Evolutionary conservation across 2,113 vertebrate species (phyloP).

Genomic region (Amazona guildingii): DNA sequence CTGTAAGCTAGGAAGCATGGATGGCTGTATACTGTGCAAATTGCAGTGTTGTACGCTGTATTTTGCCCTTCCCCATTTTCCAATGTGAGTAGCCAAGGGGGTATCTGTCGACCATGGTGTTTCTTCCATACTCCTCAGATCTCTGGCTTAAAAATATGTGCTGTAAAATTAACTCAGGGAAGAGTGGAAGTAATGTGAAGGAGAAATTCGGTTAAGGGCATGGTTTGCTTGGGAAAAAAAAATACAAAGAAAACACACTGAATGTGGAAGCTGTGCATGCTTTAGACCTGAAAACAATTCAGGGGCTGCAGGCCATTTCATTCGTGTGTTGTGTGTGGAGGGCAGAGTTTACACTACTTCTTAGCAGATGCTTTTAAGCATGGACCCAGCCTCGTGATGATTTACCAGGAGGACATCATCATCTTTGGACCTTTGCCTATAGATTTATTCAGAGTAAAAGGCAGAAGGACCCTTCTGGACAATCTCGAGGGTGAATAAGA

Average conservation of each 20-base stretch:
- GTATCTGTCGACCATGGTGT: constrained; percentile 55
- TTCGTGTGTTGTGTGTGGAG: constrained; percentile 29
- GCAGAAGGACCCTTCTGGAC: constrained; percentile 66
- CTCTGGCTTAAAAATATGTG: constrained; percentile 63
- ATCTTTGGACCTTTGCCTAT: constrained; percentile 65
- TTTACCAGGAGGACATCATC: constrained; percentile 45
- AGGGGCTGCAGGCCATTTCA: constrained; percentile 61
- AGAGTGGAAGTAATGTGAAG: constrained; percentile 44
- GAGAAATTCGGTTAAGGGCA: constrained; percentile 69
- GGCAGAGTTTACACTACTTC: constrained; percentile 52
- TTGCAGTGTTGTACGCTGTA: background rate
- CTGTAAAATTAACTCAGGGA: constrained; percentile 64
- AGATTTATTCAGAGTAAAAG: constrained; percentile 64
- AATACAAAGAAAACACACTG: background rate
- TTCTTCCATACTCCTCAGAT: constrained; percentile 58
- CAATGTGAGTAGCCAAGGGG: constrained; percentile 56
- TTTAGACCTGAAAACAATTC: constrained; percentile 20
- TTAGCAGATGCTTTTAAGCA: constrained; percentile 41
- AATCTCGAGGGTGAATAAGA: constrained; percentile 45
- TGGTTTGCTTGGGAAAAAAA: constrained; percentile 37
- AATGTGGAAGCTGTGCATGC: constrained; percentile 7
- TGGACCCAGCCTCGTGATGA: background rate
- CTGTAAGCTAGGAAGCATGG: background rate
- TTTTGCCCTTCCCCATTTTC: constrained; percentile 48
- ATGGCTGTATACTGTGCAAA: constrained; percentile 16